phyloP scores from a whole-genome alignment of 2,888 invertebrate genomes.

The Nesidiocoris tenuis region DNA sequence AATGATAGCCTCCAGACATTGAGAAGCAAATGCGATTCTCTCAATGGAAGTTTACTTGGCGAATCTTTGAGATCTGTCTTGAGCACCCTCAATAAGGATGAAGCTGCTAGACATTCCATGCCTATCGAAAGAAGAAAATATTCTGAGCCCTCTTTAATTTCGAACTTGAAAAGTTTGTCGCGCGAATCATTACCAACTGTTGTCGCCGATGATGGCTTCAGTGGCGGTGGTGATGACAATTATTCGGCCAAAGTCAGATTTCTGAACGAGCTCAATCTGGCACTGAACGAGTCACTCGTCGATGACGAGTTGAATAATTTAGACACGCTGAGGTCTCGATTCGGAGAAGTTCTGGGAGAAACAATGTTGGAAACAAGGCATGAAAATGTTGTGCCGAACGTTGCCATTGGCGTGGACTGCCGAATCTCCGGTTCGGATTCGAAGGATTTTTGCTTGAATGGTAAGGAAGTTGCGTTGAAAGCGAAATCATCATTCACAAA shows the following conservation, averaged over 20 bases:
- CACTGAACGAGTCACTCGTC: constrained; percentile 27
- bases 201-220: constrained; percentile 4
- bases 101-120: constrained; percentile 3
- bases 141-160: constrained; percentile 8
- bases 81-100: constrained; percentile 12
- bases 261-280: constrained; percentile 29
- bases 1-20: constrained; percentile 16
- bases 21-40: constrained; percentile 20
- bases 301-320: background rate
- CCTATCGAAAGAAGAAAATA: background rate
- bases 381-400: too few species aligned
- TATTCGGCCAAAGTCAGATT: constrained; percentile 28
- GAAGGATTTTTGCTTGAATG: background rate
- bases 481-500: background rate
- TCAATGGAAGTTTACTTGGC: constrained; percentile 17
- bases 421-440: background rate
- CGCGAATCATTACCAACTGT: constrained; percentile 17
- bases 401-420: background rate
- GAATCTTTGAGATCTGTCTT: constrained; percentile 18
- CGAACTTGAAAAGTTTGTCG: constrained; percentile 9
- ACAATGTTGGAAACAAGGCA: background rate
- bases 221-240: constrained; percentile 19
- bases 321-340: background rate
- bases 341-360: background rate
- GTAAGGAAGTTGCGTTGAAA: background rate